Percentiles rank a stretch among this genome's conserved stretches.
These are phyloP conservation scores for Nymphalis io DNA, from an alignment of 1,140 invertebrate species.

Conservation along the genomic window DNA sequence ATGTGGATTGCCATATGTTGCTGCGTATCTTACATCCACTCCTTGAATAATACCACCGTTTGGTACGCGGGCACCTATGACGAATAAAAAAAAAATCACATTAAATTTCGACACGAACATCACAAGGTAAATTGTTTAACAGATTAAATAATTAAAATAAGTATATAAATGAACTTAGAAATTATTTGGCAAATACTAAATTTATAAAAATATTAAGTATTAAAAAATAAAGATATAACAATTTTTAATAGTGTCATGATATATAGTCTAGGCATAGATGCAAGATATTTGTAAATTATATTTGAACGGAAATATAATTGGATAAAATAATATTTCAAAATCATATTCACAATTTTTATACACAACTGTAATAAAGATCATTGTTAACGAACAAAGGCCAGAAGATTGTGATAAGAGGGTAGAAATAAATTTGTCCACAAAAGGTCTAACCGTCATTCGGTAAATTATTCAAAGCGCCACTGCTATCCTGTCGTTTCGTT, in stretches of 20 bases:
- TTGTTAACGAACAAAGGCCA: not conserved
- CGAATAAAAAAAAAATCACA: not conserved
- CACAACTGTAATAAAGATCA: not conserved
- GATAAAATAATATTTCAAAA: no score
- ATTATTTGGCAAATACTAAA: no score
- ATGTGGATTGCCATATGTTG: conserved; percentile 94
- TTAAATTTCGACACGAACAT: no score
- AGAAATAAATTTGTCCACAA: conserved; percentile 11
- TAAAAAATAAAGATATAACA: no score
- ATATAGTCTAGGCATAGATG: no score
- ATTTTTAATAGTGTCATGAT: no score
- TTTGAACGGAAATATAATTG: no score
- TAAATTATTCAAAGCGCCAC: conserved; percentile 74
- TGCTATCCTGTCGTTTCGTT: conserved; percentile 79
- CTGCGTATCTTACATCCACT: conserved; percentile 92
- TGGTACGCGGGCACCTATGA: conserved; percentile 47
- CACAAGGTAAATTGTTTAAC: no score
- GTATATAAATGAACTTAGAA: no score
- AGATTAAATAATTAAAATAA: no score
- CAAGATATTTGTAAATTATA: no score
- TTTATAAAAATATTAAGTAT: no score
- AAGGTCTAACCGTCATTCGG: conserved; percentile 42
- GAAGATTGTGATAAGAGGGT: conserved; percentile 6
- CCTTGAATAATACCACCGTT: conserved; percentile 75
- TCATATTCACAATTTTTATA: not conserved